phyloP scores from a whole-genome alignment of 2,797 vertebrate species.

The Sebastes aleutianus region DNA sequence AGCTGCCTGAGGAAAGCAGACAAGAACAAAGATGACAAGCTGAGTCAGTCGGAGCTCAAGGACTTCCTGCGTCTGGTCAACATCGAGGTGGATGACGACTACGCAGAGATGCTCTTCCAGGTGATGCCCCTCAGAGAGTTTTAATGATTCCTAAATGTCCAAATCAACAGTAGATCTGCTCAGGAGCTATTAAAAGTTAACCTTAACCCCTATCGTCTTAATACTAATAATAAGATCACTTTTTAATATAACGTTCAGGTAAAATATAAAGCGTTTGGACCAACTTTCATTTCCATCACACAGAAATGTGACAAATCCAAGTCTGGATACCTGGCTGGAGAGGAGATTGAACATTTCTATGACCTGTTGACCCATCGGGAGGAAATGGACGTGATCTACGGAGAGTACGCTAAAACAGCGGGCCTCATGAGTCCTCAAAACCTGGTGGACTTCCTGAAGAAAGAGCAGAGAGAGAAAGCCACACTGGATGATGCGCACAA shows the following conservation, averaged over 20 bases:
- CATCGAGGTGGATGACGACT: conserved; percentile 88
- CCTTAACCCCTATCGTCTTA: not conserved
- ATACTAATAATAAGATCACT: not conserved
- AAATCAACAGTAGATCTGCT: not conserved
- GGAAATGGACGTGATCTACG: conserved; percentile 89
- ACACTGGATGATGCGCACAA: conserved; percentile 78
- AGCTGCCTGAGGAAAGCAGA: conserved; percentile 93
- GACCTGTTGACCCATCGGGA: conserved; percentile 88
- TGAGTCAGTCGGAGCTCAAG: conserved; percentile 91
- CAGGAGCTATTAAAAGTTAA: not conserved
- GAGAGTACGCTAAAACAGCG: conserved; percentile 73
- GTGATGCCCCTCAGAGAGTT: conserved; percentile 69
- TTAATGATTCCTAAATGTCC: not conserved
- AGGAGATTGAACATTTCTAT: conserved; percentile 93
- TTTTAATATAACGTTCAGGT: not conserved
- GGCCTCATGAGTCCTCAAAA: conserved; percentile 85
- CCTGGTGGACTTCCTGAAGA: conserved; percentile 86
- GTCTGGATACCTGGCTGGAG: conserved; percentile 87
- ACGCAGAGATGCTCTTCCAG: conserved; percentile 89
- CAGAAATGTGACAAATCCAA: conserved; percentile 93
- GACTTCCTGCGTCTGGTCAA: conserved; percentile 91
- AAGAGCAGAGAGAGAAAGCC: conserved; percentile 83
- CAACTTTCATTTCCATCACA: not conserved
- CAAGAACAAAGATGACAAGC: conserved; percentile 91
- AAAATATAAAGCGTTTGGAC: not conserved